Evolutionary conservation across 2,797 vertebrate genomes (phyloP).

Genomic region (Chelon labrosus): DNA sequence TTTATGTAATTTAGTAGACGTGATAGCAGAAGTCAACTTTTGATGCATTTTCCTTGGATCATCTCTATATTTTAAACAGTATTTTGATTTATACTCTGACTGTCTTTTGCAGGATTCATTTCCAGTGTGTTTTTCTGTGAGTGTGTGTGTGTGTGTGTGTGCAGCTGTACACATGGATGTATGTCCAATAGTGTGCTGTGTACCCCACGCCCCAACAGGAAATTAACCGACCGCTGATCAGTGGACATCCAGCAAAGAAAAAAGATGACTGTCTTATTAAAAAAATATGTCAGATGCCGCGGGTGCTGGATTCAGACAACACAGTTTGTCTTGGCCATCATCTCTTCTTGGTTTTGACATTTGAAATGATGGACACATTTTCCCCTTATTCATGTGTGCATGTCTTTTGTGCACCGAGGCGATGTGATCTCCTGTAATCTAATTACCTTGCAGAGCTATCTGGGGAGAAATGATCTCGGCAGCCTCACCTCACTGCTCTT

Average conservation of each 20-base stretch:
- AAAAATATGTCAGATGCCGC: constrained; percentile 60
- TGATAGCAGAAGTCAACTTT: background rate
- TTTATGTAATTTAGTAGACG: background rate
- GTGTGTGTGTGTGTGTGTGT: background rate
- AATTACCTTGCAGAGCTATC: constrained; percentile 29
- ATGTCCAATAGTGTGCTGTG: constrained; percentile 21
- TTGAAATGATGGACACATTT: constrained; percentile 11
- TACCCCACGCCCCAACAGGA: constrained; percentile 63
- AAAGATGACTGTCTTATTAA: constrained; percentile 67
- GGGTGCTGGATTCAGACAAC: constrained; percentile 30
- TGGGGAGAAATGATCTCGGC: constrained; percentile 28
- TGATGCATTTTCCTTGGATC: constrained; percentile 5
- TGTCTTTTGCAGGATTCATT: constrained; percentile 28
- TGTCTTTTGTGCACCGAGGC: constrained; percentile 22
- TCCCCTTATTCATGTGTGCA: background rate
- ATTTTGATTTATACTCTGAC: constrained; percentile 23
- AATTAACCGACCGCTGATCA: constrained; percentile 72
- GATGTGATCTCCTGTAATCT: constrained; percentile 46
- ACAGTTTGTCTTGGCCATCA: constrained; percentile 12
- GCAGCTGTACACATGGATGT: constrained; percentile 7
- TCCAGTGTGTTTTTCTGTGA: constrained; percentile 10
- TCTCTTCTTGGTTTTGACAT: constrained; percentile 3
- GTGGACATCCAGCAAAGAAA: constrained; percentile 48
- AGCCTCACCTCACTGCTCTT: constrained; percentile 23
- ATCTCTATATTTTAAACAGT: background rate